Evolutionary conservation across 2,113 vertebrate species (phyloP).

Genomic region (Callopanchax toddi): DNA sequence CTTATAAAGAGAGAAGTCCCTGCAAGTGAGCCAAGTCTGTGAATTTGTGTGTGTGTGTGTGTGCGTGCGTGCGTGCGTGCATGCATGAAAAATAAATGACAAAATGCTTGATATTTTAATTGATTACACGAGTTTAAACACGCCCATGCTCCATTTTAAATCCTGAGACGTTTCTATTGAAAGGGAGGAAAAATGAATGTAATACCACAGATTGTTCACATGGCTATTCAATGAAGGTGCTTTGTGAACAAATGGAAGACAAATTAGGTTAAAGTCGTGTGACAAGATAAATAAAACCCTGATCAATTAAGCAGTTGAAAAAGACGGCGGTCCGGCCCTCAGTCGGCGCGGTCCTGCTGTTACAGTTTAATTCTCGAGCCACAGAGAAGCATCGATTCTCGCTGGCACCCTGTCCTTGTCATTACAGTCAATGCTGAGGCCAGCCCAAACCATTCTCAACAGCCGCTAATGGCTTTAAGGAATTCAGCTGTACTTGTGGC

Average conservation of each 20-base stretch:
- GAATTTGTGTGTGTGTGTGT: background rate
- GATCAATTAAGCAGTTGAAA: conserved; percentile 75
- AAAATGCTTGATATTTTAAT: conserved; percentile 67
- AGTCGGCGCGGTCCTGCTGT: conserved; percentile 49
- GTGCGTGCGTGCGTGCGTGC: no score
- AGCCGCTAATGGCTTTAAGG: conserved; percentile 72
- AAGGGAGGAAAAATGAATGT: conserved; percentile 20
- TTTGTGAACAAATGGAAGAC: conserved; percentile 69
- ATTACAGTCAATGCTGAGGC: conserved; percentile 68
- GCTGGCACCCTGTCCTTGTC: conserved; percentile 67
- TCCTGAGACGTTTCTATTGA: conserved; percentile 18
- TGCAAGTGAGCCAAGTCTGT: conserved; percentile 2
- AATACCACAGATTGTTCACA: conserved; percentile 44
- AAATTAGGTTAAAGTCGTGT: conserved; percentile 73
- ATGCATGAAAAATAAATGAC: conserved; percentile 45
- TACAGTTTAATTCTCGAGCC: conserved; percentile 67
- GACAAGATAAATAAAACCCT: conserved; percentile 74
- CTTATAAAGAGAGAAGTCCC: conserved; percentile 45
- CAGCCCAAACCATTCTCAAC: conserved; percentile 61
- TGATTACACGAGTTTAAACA: conserved; percentile 51
- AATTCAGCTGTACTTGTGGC: conserved; percentile 63
- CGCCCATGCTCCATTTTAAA: conserved; percentile 39
- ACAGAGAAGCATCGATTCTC: conserved; percentile 70
- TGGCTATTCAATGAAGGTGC: conserved; percentile 63
- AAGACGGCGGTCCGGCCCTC: conserved; percentile 40